Evolutionary conservation across 1,140 invertebrate genomes (phyloP), one percentile per base, ranked within the genome.

Genomic region (Drosophila albomicans): DNA sequence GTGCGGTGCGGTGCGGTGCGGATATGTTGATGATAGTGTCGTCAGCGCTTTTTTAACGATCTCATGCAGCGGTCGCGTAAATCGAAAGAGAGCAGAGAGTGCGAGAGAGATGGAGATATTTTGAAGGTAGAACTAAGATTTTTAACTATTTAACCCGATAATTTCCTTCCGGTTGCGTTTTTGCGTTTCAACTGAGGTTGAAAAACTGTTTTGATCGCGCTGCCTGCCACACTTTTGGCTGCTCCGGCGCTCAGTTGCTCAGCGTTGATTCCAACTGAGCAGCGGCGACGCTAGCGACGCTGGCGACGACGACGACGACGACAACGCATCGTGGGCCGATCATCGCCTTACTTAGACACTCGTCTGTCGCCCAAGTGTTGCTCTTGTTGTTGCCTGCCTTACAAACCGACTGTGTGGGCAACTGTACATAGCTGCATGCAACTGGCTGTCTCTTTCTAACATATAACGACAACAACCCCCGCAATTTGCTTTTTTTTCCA

Each of bases 301-400:
- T 28, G 20, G 48, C 16, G 51, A 51, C 52, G 41, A n/a, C 30
- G 51, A 30, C 52, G 25, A 43, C 30, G 51, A 30, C 52, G 25
- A 43, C 66, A 58, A 41, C 61, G 67, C 73, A 76, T 87, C 84
- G 84, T 87, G 84, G 84, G 84, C 80, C 64, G 84, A 87, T 87
- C 84, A 87, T 87, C 85, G 84, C 84, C 84, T 87, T 87, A 87
- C 84, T 87, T 87, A 87, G 85, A 87, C 85, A 87, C 57, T 63
- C 51, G 72, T 84, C 84, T 87, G 84, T 87, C 84, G 84, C 84
- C 84, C 81, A 89, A 79, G 58, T 74, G 63, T 51, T 35, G 32
- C 11, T 76, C 38, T 79, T 78, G 35, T 43, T 68, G 49, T 57
- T 58, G 54, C 13, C 30, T 66, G 28, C n/a, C 28, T 62, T 48